Evolutionary conservation across 2,888 invertebrate genomes (phyloP).

Genomic region (Heliconius hortense): DNA sequence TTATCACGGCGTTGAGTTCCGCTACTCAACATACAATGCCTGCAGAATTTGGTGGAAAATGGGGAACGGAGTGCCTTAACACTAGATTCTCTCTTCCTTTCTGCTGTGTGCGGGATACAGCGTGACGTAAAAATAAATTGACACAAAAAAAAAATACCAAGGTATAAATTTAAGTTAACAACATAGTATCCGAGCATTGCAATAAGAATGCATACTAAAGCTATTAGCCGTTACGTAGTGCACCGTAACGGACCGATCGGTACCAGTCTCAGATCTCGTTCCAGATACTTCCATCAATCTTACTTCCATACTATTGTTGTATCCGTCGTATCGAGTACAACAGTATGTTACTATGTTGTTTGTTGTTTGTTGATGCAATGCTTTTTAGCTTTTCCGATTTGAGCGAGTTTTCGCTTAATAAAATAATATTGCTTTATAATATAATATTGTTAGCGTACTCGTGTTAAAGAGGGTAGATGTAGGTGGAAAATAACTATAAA

Average conservation of each 20-base stretch:
- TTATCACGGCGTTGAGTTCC: too few species aligned
- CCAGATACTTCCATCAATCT: conserved; percentile 76
- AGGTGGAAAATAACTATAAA: too few species aligned
- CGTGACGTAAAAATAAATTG: not conserved
- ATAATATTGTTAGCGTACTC: too few species aligned
- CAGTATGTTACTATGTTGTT: conserved; percentile 23
- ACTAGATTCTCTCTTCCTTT: not conserved
- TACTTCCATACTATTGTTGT: conserved; percentile 66
- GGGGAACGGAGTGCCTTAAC: too few species aligned
- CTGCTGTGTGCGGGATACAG: not conserved
- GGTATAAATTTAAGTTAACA: not conserved
- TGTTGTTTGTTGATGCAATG: conserved; percentile 15
- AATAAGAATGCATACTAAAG: conserved; percentile 6
- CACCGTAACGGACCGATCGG: conserved; percentile 33
- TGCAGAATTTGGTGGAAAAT: too few species aligned
- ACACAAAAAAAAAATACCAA: too few species aligned
- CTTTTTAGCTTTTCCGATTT: not conserved
- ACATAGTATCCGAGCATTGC: not conserved
- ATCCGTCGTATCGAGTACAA: conserved; percentile 42
- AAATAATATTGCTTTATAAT: too few species aligned
- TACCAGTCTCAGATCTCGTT: conserved; percentile 68
- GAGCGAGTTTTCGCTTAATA: not conserved
- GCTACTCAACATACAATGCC: too few species aligned
- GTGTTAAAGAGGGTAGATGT: too few species aligned
- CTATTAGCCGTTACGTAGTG: conserved; percentile 39